A percentile compares a stretch with the other conserved stretches of the same genome.
Evolutionary conservation across 2,888 invertebrate genomes (phyloP).

Genomic region (Machimus atricapillus): DNA sequence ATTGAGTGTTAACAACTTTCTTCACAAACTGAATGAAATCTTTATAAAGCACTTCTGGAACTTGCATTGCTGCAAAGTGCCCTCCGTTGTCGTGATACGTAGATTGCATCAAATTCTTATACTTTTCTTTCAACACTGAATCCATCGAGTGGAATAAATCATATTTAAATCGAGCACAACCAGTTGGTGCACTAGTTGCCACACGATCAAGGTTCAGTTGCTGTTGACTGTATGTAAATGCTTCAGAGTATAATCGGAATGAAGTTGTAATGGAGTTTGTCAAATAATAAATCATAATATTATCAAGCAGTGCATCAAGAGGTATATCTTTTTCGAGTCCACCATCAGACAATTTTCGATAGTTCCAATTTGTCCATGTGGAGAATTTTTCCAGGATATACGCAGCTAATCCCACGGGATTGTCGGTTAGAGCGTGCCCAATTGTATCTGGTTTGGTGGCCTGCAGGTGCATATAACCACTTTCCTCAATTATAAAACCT

Average conservation of each 20-base stretch:
- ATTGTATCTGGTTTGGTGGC: slow-evolving; percentile 85
- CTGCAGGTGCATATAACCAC: slow-evolving; percentile 74
- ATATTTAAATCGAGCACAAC: slow-evolving; percentile 56
- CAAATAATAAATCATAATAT: slow-evolving; percentile 85
- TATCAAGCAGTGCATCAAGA: slow-evolving; percentile 77
- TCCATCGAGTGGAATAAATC: slow-evolving; percentile 54
- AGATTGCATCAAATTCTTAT: slow-evolving; percentile 54
- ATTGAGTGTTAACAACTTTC: slow-evolving; percentile 31
- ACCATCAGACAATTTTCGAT: slow-evolving; percentile 68
- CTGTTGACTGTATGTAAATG: slow-evolving; percentile 57
- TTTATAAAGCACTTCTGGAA: slow-evolving; percentile 55
- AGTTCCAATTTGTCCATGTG: slow-evolving; percentile 71
- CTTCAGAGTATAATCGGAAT: slow-evolving; percentile 77
- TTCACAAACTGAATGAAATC: slow-evolving; percentile 52
- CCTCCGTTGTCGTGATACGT: slow-evolving; percentile 56
- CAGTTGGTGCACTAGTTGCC: slow-evolving; percentile 53
- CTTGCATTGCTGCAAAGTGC: slow-evolving; percentile 58
- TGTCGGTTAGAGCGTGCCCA: slow-evolving; percentile 74
- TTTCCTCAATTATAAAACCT: slow-evolving; percentile 55
- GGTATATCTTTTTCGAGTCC: slow-evolving; percentile 71
- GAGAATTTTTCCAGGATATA: slow-evolving; percentile 87
- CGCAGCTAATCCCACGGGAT: slow-evolving; percentile 80
- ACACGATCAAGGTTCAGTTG: slow-evolving; percentile 57
- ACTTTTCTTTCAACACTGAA: slow-evolving; percentile 53
- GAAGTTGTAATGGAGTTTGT: slow-evolving; percentile 77